Evolutionary conservation across 2,113 vertebrate species (phyloP).

Genomic region (Bubo blakistoni): DNA sequence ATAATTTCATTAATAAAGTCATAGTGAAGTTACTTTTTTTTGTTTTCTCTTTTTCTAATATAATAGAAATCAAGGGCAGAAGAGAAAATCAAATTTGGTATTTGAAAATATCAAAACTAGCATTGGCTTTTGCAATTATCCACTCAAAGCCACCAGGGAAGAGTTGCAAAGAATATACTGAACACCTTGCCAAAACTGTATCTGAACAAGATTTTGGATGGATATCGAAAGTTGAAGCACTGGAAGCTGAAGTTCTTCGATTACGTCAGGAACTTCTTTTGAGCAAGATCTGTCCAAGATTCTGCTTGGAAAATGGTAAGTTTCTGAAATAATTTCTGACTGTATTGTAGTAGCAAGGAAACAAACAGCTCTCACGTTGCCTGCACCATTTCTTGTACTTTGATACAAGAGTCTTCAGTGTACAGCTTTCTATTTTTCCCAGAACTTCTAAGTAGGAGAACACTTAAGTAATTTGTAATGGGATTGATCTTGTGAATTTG

Average conservation of each 20-base stretch:
- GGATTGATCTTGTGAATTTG: neutral
- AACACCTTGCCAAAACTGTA: constrained; percentile 71
- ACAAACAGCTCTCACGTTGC: neutral
- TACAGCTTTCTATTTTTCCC: neutral
- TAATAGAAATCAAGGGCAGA: constrained; percentile 24
- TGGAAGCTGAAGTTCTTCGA: constrained; percentile 83
- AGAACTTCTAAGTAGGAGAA: neutral
- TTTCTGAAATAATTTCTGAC: neutral
- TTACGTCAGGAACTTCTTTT: constrained; percentile 82
- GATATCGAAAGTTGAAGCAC: constrained; percentile 68
- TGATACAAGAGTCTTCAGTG: neutral
- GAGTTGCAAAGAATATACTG: constrained; percentile 74
- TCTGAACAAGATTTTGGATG: constrained; percentile 60
- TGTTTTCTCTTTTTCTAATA: constrained; percentile 22
- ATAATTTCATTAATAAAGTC: neutral
- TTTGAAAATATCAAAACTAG: constrained; percentile 74
- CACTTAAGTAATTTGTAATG: neutral
- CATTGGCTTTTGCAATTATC: constrained; percentile 85
- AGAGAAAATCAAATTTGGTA: constrained; percentile 63
- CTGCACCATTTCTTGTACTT: neutral
- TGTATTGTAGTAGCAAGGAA: neutral
- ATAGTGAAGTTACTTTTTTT: neutral
- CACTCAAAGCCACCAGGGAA: constrained; percentile 75
- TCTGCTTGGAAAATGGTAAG: constrained; percentile 62
- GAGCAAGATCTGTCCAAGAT: constrained; percentile 37